phyloP scores from a whole-genome alignment of 2,888 invertebrate species.

The Pammene fasciana region DNA sequence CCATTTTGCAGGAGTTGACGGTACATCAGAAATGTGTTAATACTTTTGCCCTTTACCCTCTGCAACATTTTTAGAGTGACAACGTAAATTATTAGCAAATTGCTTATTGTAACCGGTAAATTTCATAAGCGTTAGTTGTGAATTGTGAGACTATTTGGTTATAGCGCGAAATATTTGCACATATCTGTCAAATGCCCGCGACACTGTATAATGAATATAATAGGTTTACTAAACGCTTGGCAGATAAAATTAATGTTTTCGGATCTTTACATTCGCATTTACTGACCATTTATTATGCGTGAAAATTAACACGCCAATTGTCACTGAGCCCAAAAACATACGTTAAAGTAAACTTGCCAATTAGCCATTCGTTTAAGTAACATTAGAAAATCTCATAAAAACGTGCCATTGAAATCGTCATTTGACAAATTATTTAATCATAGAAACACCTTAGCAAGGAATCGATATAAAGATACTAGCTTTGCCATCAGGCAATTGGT shows the following conservation, averaged over 20 bases:
- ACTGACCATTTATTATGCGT: neutral
- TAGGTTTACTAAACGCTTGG: constrained; percentile 23
- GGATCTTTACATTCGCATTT: neutral
- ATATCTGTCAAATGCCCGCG: constrained; percentile 24
- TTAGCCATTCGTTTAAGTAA: neutral
- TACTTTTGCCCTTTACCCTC: neutral
- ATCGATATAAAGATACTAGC: no score
- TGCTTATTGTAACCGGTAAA: neutral
- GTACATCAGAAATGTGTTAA: no score
- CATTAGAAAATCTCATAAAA: neutral
- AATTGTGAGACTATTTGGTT: constrained; percentile 19
- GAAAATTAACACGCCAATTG: neutral
- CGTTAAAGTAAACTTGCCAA: neutral
- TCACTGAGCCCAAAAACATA: neutral
- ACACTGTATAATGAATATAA: constrained; percentile 11
- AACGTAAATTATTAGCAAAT: neutral
- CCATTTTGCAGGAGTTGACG: no score
- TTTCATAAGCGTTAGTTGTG: constrained; percentile 9
- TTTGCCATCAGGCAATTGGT: no score
- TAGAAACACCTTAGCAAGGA: no score
- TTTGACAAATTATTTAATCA: neutral
- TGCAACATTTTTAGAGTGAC: neutral
- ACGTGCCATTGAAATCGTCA: neutral
- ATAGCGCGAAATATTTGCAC: constrained; percentile 35
- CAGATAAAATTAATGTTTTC: constrained; percentile 24